Evolutionary conservation across 2,888 invertebrate species (phyloP).

Genomic region (Latrodectus elegans): DNA sequence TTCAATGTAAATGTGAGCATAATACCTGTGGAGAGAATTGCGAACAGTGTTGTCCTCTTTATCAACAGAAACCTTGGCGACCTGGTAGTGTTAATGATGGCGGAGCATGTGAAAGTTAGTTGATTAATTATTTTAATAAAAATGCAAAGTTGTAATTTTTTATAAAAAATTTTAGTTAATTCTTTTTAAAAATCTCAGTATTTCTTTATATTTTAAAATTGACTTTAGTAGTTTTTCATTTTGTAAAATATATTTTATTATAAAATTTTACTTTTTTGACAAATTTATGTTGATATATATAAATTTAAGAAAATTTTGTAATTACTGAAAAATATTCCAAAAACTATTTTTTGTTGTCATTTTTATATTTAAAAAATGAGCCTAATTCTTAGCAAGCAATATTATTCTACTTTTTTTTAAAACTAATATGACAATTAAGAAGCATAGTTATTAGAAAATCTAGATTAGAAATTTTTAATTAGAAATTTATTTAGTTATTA

Average conservation of each 20-base stretch:
- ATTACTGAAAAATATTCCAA: too few relatives aligned
- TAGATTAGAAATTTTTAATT: too few relatives aligned
- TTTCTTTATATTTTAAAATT: not conserved
- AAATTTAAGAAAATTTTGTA: too few relatives aligned
- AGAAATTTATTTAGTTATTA: too few relatives aligned
- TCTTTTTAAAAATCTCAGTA: not conserved
- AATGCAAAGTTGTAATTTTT: not conserved
- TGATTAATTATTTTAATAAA: not conserved
- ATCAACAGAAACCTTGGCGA: constrained; percentile 86
- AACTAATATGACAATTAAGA: too few relatives aligned
- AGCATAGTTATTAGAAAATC: too few relatives aligned
- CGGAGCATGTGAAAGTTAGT: constrained; percentile 79
- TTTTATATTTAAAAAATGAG: too few relatives aligned
- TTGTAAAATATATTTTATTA: not conserved
- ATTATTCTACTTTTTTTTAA: too few relatives aligned
- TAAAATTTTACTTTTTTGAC: too few relatives aligned
- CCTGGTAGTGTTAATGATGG: constrained; percentile 81
- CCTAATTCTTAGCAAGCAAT: too few relatives aligned
- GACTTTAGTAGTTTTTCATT: not conserved
- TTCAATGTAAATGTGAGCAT: constrained; percentile 91
- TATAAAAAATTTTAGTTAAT: not conserved
- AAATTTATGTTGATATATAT: too few relatives aligned
- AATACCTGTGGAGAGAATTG: constrained; percentile 95
- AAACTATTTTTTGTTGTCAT: too few relatives aligned
- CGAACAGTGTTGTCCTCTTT: constrained; percentile 90